These are phyloP conservation scores for Stigmatopora argus DNA, from an alignment of 2,113 vertebrate genomes.

Conservation along the genomic window DNA sequence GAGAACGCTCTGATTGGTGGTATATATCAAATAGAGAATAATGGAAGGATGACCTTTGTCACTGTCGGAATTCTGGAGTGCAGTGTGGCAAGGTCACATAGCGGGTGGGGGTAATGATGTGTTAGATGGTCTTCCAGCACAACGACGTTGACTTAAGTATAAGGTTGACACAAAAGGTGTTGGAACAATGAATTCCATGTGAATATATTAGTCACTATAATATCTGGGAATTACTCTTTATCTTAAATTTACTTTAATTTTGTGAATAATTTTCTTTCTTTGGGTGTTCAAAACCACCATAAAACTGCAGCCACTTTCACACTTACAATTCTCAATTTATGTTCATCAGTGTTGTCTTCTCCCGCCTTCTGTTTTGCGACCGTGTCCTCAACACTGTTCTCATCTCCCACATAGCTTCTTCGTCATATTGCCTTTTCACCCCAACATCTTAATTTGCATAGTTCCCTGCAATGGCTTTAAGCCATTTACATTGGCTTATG, in stretches of 20 bases:
- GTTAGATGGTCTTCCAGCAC: conserved; percentile 10
- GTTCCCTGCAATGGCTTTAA: background rate
- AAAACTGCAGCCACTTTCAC: background rate
- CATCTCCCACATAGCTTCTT: background rate
- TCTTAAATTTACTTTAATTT: too few species aligned
- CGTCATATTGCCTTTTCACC: background rate
- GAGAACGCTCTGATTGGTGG: conserved; percentile 22
- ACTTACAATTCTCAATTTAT: background rate
- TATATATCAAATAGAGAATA: conserved; percentile 36
- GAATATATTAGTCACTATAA: too few species aligned
- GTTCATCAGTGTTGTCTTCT: background rate
- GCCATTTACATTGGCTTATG: background rate
- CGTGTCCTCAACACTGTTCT: background rate
- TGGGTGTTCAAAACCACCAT: background rate
- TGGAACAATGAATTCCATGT: too few species aligned
- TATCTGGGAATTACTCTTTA: too few species aligned
- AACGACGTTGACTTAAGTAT: background rate
- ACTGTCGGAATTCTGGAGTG: conserved; percentile 13
- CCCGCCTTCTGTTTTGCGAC: background rate
- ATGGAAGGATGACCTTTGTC: conserved; percentile 12
- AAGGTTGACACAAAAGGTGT: background rate
- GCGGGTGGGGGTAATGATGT: background rate
- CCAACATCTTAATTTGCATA: background rate
- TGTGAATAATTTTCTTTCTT: background rate
- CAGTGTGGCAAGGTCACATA: background rate